phyloP scores from a whole-genome alignment of 2,113 vertebrate species.

The Alethe diademata region DNA sequence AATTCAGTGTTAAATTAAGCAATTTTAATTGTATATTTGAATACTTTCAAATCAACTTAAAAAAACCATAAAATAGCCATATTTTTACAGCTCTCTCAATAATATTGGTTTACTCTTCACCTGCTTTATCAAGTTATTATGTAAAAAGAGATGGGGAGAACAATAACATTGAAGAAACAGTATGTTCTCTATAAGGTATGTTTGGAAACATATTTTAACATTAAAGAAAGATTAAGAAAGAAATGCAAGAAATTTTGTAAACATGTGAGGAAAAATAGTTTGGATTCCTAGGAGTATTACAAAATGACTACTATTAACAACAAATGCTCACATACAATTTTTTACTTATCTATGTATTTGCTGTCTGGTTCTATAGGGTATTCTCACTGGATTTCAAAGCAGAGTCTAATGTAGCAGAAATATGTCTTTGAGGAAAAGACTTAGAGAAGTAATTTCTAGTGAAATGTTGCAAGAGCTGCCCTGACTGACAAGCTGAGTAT shows the following conservation, averaged over 20 bases:
- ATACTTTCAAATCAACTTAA: neutral
- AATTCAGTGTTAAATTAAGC: neutral
- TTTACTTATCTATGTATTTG: neutral
- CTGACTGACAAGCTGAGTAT: neutral
- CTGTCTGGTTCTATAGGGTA: neutral
- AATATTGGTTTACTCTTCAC: neutral
- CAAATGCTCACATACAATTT: neutral
- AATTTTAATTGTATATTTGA: neutral
- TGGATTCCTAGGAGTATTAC: neutral
- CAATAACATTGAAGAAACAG: neutral
- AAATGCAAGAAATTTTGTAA: neutral
- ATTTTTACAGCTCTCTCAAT: neutral
- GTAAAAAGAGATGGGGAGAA: neutral
- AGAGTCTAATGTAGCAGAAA: neutral
- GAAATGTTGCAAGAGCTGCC: neutral
- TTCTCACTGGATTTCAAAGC: constrained; percentile 30
- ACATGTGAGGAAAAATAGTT: neutral
- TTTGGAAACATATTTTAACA: neutral
- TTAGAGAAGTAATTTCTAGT: constrained; percentile 25
- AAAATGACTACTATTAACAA: neutral
- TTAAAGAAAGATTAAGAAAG: neutral
- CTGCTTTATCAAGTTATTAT: neutral
- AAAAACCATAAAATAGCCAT: neutral
- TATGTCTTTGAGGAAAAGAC: neutral
- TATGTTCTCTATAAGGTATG: neutral